Base-by-base conservation (phyloP, 2,797 vertebrate species). In the Heteromormyrus szaboi region DNA sequence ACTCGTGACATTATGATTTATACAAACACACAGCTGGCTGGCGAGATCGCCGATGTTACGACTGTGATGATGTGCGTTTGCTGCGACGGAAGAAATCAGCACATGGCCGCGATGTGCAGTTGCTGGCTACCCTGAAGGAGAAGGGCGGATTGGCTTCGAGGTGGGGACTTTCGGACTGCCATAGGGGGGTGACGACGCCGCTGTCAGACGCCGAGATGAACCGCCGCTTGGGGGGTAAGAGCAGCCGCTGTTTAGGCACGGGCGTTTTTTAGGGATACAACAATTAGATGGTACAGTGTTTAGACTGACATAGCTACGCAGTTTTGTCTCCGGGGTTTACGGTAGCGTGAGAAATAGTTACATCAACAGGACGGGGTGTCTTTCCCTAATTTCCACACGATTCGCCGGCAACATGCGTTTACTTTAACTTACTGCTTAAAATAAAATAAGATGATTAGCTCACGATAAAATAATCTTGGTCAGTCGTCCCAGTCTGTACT, bases 41-140 rank as follows among this genome's bases (percentile, higher is more conserved):
- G 68, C 33, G 29, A n/a, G 41, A 81, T 19, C 72, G 5, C 14
- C 33, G 37, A 17, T 44, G 33, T 29, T 41, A 22, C 41, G 76
- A 46, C 76, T 8, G 76, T 8, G 81, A 44, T 89, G 88, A 87
- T 84, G 86, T 53, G 62, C 48, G 53, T 56, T 29, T 41, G 53
- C 51, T 89, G 90, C 88, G 90, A 85, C 88, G 90, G 90, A 90
- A 90, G 76, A 59, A 51, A 59, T 29, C 62, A 3, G 88, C 88
- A 90, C 88, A 88, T 88, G 88, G 84, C 14, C 14, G 19, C 4
- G 8, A 41, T 3, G 50, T 83, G n/a, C 33, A 2, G 8, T 12
- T 46, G 48, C 37, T 33, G 14, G 8, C 85, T 2, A 8, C 72
- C 81, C 62, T 88, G 86, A 90, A 89, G 87, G 76, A 89, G 50